These are phyloP conservation scores for Helarctos malayanus DNA, from an alignment of 2,797 vertebrate genomes.

Conservation along the genomic window DNA sequence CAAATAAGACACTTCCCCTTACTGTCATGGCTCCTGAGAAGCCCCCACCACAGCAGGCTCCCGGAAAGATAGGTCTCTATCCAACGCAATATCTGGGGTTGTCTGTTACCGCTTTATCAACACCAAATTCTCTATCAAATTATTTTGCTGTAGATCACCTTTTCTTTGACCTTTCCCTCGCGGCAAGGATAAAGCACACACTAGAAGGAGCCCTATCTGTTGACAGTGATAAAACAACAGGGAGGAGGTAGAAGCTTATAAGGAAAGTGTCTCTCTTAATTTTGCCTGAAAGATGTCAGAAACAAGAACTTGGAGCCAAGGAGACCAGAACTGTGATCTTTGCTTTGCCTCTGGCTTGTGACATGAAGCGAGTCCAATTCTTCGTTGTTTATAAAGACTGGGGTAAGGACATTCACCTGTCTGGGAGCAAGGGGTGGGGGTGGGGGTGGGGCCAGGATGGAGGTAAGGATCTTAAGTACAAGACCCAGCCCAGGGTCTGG, in stretches of 20 bases:
- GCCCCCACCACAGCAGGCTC: background rate
- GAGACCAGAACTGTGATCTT: background rate
- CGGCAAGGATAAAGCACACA: background rate
- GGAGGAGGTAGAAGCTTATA: background rate
- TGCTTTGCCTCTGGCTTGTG: background rate
- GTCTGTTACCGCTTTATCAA: background rate
- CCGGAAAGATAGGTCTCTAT: background rate
- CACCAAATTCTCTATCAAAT: background rate
- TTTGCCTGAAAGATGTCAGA: background rate
- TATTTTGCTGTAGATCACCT: background rate
- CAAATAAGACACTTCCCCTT: background rate
- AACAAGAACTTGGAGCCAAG: background rate
- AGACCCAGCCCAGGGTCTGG: background rate
- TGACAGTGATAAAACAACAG: background rate
- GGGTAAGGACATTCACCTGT: background rate
- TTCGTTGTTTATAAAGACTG: background rate
- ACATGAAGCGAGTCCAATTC: background rate
- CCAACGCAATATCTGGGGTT: background rate
- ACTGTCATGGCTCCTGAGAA: background rate
- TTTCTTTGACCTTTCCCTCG: background rate
- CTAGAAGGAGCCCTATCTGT: background rate
- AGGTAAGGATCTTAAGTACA: background rate
- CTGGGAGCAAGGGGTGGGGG: rapidly evolving
- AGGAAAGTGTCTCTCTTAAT: background rate
- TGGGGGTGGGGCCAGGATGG: background rate